Percentiles rank a stretch among this genome's conserved stretches.
Conservation (phyloP, 92 coral and sea anemone genomes). For the Heteractis magnifica region DNA sequence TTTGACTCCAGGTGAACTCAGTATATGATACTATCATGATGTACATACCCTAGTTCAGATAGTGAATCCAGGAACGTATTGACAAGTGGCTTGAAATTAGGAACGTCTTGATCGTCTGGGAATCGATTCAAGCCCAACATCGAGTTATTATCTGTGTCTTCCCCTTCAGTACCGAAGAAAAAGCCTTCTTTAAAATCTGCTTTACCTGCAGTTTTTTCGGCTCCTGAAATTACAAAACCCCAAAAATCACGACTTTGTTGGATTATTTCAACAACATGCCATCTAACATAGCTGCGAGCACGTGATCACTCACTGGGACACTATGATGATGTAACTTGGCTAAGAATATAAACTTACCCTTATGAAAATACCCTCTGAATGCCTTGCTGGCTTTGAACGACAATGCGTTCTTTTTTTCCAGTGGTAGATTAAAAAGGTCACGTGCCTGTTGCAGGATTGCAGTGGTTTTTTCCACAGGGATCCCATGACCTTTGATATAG, state of each 20-base stretch:
- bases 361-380: conserved; percentile 35
- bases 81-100: conserved; percentile 12
- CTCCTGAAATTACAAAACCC: conserved; percentile 29
- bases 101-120: conserved; percentile 49
- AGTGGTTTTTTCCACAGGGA: conserved; percentile 15
- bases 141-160: background rate
- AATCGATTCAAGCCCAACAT: conserved; percentile 12
- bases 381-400: conserved; percentile 20
- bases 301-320: too few species aligned
- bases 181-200: conserved; percentile 67
- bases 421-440: conserved; percentile 40
- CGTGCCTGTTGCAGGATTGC: conserved; percentile 5
- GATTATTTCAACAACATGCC: background rate
- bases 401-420: conserved; percentile 25
- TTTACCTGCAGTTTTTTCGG: conserved; percentile 54
- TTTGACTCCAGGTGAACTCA: too few species aligned
- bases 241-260: too few species aligned
- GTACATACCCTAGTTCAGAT: conserved; percentile 35
- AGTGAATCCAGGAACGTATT: conserved; percentile 14
- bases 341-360: conserved; percentile 18
- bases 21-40: background rate
- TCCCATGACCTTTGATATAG: conserved; percentile 54
- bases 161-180: conserved; percentile 48
- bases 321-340: too few species aligned
- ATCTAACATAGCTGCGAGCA: too few species aligned